phyloP scores from a whole-genome alignment of 2,113 vertebrate genomes.

The Vicugna pacos region DNA sequence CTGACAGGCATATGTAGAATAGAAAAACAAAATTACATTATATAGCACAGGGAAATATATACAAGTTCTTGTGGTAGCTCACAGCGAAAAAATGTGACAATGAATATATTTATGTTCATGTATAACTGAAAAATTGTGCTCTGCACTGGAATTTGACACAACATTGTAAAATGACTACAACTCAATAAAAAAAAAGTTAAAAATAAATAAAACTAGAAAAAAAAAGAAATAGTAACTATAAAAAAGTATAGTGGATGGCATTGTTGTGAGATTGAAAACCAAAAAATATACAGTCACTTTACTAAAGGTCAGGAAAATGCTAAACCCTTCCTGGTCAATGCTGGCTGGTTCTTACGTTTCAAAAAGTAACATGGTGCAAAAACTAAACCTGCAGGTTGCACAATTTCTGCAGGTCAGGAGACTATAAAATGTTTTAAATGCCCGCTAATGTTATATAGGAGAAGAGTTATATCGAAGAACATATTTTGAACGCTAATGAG shows the following conservation, averaged over 20 bases:
- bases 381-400: background rate
- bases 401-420: background rate
- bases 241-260: background rate
- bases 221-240: background rate
- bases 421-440: background rate
- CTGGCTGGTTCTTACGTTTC: background rate
- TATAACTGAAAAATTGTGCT: no score
- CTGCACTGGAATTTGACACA: no score
- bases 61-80: no score
- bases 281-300: background rate
- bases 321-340: background rate
- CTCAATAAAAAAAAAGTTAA: no score
- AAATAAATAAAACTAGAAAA: no score
- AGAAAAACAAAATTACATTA: no score
- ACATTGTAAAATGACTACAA: no score
- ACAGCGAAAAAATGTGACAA: no score
- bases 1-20: no score
- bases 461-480: background rate
- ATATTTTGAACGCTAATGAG: background rate
- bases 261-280: background rate
- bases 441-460: background rate
- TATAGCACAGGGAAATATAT: no score
- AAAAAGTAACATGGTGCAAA: background rate
- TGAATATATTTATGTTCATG: no score
- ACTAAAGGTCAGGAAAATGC: background rate